Evolutionary conservation across 2,113 vertebrate genomes (phyloP), one percentile per base, ranked within the genome.

Genomic region (Steatornis caripensis): DNA sequence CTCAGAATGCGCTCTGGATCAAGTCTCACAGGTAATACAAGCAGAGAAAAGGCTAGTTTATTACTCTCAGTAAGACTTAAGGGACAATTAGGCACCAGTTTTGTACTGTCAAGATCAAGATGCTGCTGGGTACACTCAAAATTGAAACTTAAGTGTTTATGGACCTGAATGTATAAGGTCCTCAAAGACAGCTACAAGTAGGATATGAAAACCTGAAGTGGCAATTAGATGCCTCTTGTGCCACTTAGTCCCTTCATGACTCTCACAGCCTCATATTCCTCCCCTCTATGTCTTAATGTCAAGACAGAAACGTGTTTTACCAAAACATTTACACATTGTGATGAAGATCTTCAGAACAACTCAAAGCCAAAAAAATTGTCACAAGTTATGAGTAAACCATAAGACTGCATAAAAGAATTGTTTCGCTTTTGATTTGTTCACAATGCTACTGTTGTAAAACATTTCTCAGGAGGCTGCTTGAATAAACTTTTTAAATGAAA

Each of bases 261-360:
- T 20, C 14, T 0, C 53, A 7, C 23, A 72, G 58, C 24, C 74
- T 82, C 53, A 29, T 4, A 49, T 20, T 72, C 29, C 17, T 72
- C 24, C 41, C 9, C 24, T 65, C 29, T 36, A 43, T 1, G 4
- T 21, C 22, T 75, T 41, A 20, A 6, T 6, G 87, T 6, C 41
- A 58, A n/a, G 15, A 64, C 1, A 82, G 13, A 76, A 3, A 3
- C 0, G 0, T 3, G 6, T 17, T 84, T 70, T 77, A 10, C n/a
- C 2, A 81, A 95, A 92, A 71, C 13, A 64, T 9, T 39, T 37
- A 60, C 10, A 58, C 43, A 46, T 30, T 80, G 20, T 62, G 10
- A 60, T 24, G 23, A 68, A 55, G 37, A 84, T 18, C 45, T 57
- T 49, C n/a, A 77, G 21, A 95, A 78, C 5, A 5, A 84, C 27